Base-by-base conservation (phyloP, 2,113 vertebrate species). In the Gymnorhina tibicen region DNA sequence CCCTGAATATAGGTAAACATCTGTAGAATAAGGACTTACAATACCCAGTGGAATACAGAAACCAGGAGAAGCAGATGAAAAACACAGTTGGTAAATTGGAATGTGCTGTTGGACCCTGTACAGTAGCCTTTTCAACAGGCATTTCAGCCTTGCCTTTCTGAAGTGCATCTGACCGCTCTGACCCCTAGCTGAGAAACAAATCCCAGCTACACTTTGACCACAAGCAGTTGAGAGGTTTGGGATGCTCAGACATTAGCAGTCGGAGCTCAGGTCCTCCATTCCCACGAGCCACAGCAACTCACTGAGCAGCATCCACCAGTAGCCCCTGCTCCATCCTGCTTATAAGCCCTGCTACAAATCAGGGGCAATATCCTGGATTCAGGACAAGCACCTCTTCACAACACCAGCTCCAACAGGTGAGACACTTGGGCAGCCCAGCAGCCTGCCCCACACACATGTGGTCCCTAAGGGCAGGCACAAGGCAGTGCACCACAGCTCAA, bases 211-310 rank as follows among this genome's bases (percentile, higher is more conserved):
- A 3, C 30, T 66, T 22, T 9, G 7, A 53, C 26, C 30, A 55
- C 23, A 37, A 63, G 22, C 11, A 37, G 44, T 5, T 11, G 39
- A 58, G 13, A 46, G 8, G 33, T 73, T 20, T 35, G 68, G 49
- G 35, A 27, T 87, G 68, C 30, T n/a, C 33, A 10, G 8, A 12
- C 6, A 28, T 68, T 3, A 6, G 28, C 28, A 39, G 50, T 6
- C 0, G 0, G 41, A 69, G n/a, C 70, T 53, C 22, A 32, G 44
- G 16, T 53, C n/a, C 49, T 60, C 39, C 24, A 5, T 7, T 35
- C 22, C 60, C 28, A 5, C 0, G 0, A 39, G 41, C 32, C 74
- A 55, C 49, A 42, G 47, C 1, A 0, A 33, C 24, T 41, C 26
- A 32, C 23, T 0, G 5, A 30, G 37, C 23, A 32, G 27, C 73